A percentile compares a stretch with the other conserved stretches of the same genome.
These are phyloP conservation scores for Vulpes lagopus DNA, from an alignment of 2,113 vertebrate species.

Conservation along the genomic window DNA sequence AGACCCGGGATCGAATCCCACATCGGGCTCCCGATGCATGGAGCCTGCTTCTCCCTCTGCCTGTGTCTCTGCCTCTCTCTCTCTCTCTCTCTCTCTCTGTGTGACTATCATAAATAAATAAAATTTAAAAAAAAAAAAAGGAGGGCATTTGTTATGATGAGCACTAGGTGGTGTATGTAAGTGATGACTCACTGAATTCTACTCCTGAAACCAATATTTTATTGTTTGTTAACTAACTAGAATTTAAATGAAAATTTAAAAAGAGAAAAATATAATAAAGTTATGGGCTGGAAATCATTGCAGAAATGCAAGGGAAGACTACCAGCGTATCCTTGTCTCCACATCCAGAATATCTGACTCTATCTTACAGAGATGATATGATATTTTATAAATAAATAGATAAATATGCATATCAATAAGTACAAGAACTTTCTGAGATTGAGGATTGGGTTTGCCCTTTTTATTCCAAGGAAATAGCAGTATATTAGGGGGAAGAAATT, in stretches of 20 bases:
- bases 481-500: background rate
- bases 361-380: background rate
- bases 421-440: background rate
- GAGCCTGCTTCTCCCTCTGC: too few species aligned
- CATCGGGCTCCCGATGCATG: too few species aligned
- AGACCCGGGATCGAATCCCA: too few species aligned
- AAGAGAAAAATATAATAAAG: background rate
- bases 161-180: background rate
- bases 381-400: background rate
- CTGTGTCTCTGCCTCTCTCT: too few species aligned
- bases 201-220: background rate
- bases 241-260: background rate
- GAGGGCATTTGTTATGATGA: background rate
- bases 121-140: background rate
- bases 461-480: background rate
- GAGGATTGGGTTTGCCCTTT: background rate
- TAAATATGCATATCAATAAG: background rate
- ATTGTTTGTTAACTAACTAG: background rate
- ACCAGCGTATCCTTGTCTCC: background rate
- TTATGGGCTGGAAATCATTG: background rate
- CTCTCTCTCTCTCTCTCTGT: too few species aligned
- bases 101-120: too few species aligned
- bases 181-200: background rate
- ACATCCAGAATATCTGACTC: background rate
- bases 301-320: background rate